Base-by-base conservation (phyloP, 2,797 vertebrate species). In the Lacerta bilineata region DNA sequence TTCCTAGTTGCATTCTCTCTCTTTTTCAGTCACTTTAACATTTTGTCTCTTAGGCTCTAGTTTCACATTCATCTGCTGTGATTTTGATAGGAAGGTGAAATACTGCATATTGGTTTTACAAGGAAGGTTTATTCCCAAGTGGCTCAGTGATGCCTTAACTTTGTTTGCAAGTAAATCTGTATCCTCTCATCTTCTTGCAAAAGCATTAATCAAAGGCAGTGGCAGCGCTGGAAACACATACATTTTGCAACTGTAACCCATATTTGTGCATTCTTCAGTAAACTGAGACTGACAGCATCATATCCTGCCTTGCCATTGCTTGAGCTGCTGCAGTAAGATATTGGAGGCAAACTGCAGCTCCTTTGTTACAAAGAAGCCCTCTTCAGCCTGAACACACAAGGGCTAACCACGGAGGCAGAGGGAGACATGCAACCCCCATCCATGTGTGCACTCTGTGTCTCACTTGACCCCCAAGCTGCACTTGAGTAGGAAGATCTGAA, bases 201-300 rank as follows among this genome's bases (percentile, higher is more conserved):
- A 86, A 59, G 80, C 33, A 68, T n/a, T 0, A 66, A 15, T 23
- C 36, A 17, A 46, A 39, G 7, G 5, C 11, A 61, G 27, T 87
- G 11, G 0, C 41, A 88, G 81, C 64, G 33, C 55, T 80, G 81
- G 59, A 88, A 72, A 41, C 83, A 27, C 0, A 1, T 5, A 6
- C 23, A 25, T 4, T 83, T 90, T 87, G 43, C 43, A 82, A 80
- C 55, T 81, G 76, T 89, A 77, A 84, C 36, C n/a, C 86, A 74
- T 76, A 75, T 7, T 17, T 78, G 18, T 78, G 0, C 80, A 8
- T 90, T 66, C 43, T 77, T 83, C 81, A 83, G 66, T 3, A 11
- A 8, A 18, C n/a, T 13, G 59, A 20, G 81, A 25, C 18, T 68
- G 25, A 46, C 11, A 3, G 3, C 6, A 41, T 0, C 1, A 10